Base-by-base conservation (phyloP, 2,797 vertebrate species). In the Pelochelys cantorii region DNA sequence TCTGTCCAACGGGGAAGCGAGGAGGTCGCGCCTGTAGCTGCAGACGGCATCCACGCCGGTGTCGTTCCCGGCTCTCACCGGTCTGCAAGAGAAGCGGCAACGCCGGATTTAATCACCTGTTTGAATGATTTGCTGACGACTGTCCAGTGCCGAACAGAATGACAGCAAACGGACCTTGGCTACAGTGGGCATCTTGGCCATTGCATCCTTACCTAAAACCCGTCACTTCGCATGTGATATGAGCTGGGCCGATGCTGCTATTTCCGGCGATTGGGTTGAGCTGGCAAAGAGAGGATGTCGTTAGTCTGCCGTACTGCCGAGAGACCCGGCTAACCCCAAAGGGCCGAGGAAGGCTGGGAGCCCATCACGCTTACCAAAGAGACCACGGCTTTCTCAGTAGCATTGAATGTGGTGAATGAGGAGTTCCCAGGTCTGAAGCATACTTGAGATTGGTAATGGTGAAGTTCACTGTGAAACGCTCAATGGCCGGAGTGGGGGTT, bases 371-470 rank as follows among this genome's bases (percentile, higher is more conserved):
- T 93, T 75, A 98, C 97, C 94, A 52, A 65, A 17, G 27, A 29
- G 81, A 53, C 84, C 25, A 98, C 55, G 56, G 80, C 77, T 68
- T 15, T 75, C 25, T 88, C 25, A 0, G 95, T 97, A 59, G 77
- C 29, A 52, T 13, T 90, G 80, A 96, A 97, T n/a, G 65, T 85
- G 0, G 18, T 20, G 97, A 96, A 68, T 65, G 57, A 2, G 93
- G 93, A 27, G 37, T 65, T 22, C 55, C 59, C 94, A 97, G 93
- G n/a, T 92, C 91, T 25, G n/a, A 37, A 1, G 82, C 92, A 81
- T 94, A 97, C 1, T 0, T 56, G 53, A 97, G 68, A 68, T 97
- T 97, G 68, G 97, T 97, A 84, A 97, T 83, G n/a, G 96, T 97
- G 68, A 97, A 97, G 86, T 97, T 97, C 22, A 97, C 2, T 2